Base-by-base conservation (phyloP, 2,888 invertebrate species). In the Sinelater perroti region DNA sequence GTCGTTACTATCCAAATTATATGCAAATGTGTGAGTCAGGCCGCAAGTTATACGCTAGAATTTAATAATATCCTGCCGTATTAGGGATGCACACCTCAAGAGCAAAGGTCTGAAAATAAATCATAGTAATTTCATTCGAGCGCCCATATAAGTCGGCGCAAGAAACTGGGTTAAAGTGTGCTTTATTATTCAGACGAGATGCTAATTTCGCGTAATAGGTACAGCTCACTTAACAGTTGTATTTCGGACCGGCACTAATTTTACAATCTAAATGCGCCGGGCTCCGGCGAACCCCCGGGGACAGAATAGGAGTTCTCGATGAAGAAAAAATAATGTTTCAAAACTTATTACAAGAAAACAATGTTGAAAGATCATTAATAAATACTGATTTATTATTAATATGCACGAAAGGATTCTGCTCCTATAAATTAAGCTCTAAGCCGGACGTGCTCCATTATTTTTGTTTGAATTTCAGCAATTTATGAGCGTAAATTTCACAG, bases 361-460 rank as follows among this genome's bases (percentile, higher is more conserved):
- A 36, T 46, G 51, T 51, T 56, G 56, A 52, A 56, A 56, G 46
- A 21, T 38, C 56, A 56, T 56, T 56, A 56, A 56, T 56, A 51
- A 46, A 20, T 36, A 51, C 45, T 56, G 56, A 56, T 56, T 40
- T 51, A 56, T 56, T 35, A 35, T 20, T 8, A 38, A 46, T 44
- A 56, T 24, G 20, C 56, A 56, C 51, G 56, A 51, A 46, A 56
- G 51, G 28, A 20, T 30, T 36, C 24, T 26, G 14, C 31, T 38
- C 45, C 38, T 35, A 45, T 53, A 56, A 56, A 44, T 56, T 51
- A 46, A 33, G 21, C 45, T 36, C 33, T 50, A 35, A 40, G 24
- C 21, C 24, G 24, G 40, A 21, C 40, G 14, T 14, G 6, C 21
- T 16, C 18, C 36, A 36, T 36, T n/a, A n/a, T n/a, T n/a, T n/a